These are phyloP conservation scores for Drosophila paramelanica DNA, from an alignment of 2,888 invertebrate genomes.

Conservation along the genomic window DNA sequence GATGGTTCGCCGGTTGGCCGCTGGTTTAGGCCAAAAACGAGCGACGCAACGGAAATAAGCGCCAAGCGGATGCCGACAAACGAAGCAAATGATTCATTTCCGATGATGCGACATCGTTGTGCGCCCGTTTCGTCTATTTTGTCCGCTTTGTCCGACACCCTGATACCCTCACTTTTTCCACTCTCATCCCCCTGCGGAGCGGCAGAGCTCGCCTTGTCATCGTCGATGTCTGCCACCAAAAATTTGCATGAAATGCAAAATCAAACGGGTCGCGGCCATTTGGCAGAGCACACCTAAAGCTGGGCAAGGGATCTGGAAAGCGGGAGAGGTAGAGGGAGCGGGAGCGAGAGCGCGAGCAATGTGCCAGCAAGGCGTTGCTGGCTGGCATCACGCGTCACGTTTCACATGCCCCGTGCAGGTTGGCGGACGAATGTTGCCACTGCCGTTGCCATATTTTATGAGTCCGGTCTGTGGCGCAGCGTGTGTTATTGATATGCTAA, in stretches of 20 bases:
- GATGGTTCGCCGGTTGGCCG: conserved; percentile 25
- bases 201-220: conserved; percentile 41
- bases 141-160: conserved; percentile 8
- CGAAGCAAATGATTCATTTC: conserved; percentile 85
- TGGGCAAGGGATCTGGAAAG: not conserved
- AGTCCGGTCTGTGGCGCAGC: conserved; percentile 64
- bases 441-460: conserved; percentile 79
- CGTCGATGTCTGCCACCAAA: conserved; percentile 62
- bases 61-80: conserved; percentile 84
- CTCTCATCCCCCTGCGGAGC: not conserved
- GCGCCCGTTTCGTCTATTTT: conserved; percentile 28
- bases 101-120: conserved; percentile 82
- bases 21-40: conserved; percentile 70
- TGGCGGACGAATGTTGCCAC: conserved; percentile 65
- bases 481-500: conserved; percentile 81
- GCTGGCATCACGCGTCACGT: conserved; percentile 58
- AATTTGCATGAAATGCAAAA: conserved; percentile 79
- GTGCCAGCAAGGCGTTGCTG: conserved; percentile 18
- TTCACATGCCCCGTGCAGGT: conserved; percentile 65
- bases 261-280: conserved; percentile 59
- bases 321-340: too few species aligned
- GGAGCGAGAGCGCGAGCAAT: too few species aligned
- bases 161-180: not conserved
- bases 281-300: conserved; percentile 22
- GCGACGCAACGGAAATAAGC: conserved; percentile 83